phyloP scores from a whole-genome alignment of 2,888 invertebrate species.

The Tenthredo notha region DNA sequence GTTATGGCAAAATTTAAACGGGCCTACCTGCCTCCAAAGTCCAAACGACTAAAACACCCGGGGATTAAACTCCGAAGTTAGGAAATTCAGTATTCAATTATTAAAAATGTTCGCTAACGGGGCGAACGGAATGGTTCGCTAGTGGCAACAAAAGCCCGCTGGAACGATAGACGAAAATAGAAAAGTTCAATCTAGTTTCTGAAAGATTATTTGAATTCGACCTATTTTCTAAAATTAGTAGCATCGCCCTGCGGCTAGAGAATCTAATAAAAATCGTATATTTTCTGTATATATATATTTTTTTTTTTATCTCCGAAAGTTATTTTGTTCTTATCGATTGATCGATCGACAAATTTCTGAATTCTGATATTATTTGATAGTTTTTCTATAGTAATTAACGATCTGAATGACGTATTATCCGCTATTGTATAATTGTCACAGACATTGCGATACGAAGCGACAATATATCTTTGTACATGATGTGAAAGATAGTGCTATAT shows the following conservation, averaged over 20 bases:
- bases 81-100: background rate
- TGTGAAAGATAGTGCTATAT: background rate
- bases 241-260: background rate
- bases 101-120: slow-evolving; percentile 3
- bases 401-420: background rate
- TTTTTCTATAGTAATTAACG: background rate
- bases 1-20: background rate
- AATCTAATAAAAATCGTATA: background rate
- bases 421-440: background rate
- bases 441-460: background rate
- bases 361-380: background rate
- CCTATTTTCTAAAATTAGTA: slow-evolving; percentile 47
- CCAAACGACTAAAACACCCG: background rate
- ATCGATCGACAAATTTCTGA: background rate
- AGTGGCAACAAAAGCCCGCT: slow-evolving; percentile 10
- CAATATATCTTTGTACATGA: background rate
- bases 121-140: background rate
- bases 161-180: slow-evolving; percentile 46
- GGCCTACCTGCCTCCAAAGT: background rate
- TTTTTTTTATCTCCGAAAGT: background rate
- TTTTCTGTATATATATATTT: background rate
- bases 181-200: background rate
- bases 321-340: background rate
- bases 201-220: slow-evolving; percentile 23
- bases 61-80: slow-evolving; percentile 1